Evolutionary conservation across 30 jellyfish, hydroid and myxozoan species (phyloP).

Genomic region (Aurelia coerulea): DNA sequence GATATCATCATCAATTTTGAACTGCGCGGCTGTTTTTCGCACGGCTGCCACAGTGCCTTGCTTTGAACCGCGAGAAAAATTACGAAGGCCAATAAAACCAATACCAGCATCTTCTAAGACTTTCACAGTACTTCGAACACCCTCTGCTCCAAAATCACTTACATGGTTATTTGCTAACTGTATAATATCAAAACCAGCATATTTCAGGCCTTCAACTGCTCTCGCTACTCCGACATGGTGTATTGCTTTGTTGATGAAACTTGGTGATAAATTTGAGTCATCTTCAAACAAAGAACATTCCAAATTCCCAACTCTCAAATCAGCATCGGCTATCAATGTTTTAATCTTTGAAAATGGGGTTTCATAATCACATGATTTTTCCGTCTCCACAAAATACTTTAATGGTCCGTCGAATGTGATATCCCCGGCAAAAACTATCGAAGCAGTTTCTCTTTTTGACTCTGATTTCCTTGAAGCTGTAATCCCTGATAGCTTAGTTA

Average conservation of each 20-base stretch:
- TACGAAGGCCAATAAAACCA: slow-evolving; percentile 48
- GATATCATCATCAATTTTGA: too few relatives aligned
- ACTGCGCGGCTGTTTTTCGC: too few relatives aligned
- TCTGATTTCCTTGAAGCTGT: too few relatives aligned
- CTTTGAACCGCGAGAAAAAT: neutral
- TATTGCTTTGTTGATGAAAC: neutral
- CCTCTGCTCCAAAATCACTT: slow-evolving; percentile 64
- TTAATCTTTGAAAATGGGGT: slow-evolving; percentile 13
- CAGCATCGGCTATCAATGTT: slow-evolving; percentile 28
- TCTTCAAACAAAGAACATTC: slow-evolving; percentile 23
- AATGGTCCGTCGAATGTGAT: slow-evolving; percentile 57
- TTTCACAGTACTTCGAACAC: slow-evolving; percentile 36
- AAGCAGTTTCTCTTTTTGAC: slow-evolving; percentile 12
- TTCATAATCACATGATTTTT: slow-evolving; percentile 44
- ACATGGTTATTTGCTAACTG: slow-evolving; percentile 75
- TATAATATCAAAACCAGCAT: slow-evolving; percentile 64
- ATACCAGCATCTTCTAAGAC: slow-evolving; percentile 32
- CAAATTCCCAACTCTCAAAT: slow-evolving; percentile 41
- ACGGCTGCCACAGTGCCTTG: slow-evolving; percentile 6
- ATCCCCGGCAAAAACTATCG: slow-evolving; percentile 60
- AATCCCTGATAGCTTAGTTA: too few relatives aligned
- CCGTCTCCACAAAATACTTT: slow-evolving; percentile 37
- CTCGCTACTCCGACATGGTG: slow-evolving; percentile 52
- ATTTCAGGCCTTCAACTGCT: slow-evolving; percentile 66
- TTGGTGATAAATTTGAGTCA: neutral